Base-by-base conservation (phyloP, 2,113 vertebrate genomes). In the Vicugna pacos region DNA sequence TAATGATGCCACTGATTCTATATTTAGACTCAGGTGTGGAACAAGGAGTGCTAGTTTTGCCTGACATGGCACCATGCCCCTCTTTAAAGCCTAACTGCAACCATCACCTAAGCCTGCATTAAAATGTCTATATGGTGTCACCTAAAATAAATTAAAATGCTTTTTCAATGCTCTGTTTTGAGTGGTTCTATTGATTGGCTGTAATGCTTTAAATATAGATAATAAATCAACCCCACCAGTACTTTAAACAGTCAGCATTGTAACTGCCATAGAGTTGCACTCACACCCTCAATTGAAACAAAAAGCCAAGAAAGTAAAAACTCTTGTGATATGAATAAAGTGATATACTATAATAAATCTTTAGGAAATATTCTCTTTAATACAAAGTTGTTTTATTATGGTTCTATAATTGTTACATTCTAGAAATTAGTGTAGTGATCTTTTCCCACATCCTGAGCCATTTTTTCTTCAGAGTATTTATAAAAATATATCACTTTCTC, bases 401-500 rank as follows among this genome's bases (percentile, higher is more conserved):
- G 32, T 89, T 92, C n/a, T 48, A 89, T 60, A 77, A 93, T 32
- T 93, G 42, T 42, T 89, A 82, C 46, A 96, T 79, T 93, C 58
- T 62, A 95, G 76, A 98, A 97, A 93, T 94, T 83, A 93, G 80
- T 70, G 65, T 81, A 95, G 32, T 58, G 92, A 56, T 42, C 58
- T 84, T 93, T 87, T 88, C n/a, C 88, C 83, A 96, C 93, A 93
- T 95, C 70, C 60, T 76, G 56, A 76, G 65, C 60, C 93, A 92
- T 76, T 93, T 93, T 95, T 85, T 69, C 89, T 87, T 87, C 79
- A 97, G 73, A 90, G 90, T 89, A 94, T 82, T 97, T 92, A 95
- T 54, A 96, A 97, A 97, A 92, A 97, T 26, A 54, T 67, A 95
- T 83, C 94, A 94, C 97, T 96, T 95, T 94, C 81, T 95, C 82